These are phyloP conservation scores for Sorex araneus DNA, from an alignment of 2,113 vertebrate species.

Conservation along the genomic window DNA sequence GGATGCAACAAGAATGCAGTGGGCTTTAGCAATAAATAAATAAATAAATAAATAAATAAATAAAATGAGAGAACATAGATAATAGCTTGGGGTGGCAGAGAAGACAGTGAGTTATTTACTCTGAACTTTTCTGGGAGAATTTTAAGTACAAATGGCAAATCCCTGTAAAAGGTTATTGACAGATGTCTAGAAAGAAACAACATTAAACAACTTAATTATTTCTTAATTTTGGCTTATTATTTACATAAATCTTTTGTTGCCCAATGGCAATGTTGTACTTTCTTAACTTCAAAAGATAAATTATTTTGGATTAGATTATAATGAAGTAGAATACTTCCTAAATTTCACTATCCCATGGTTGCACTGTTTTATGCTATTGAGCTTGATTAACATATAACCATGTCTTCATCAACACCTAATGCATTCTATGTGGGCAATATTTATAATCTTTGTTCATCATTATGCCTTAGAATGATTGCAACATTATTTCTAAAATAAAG, in stretches of 20 bases:
- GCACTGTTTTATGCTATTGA: neutral
- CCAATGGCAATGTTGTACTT: neutral
- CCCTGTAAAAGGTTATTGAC: neutral
- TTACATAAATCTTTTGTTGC: constrained; percentile 7
- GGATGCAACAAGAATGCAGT: neutral
- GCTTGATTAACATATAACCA: neutral
- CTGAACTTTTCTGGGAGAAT: neutral
- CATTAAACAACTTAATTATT: neutral
- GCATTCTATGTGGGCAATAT: neutral
- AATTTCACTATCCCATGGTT: neutral
- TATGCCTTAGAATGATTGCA: neutral
- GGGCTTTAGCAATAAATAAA: neutral
- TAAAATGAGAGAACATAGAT: neutral
- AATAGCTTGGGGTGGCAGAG: neutral
- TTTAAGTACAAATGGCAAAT: neutral
- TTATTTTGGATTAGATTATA: neutral
- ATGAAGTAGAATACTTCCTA: neutral
- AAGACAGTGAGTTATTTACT: neutral
- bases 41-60: no score
- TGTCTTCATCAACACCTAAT: neutral
- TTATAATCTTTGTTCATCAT: neutral
- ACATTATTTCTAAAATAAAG: neutral
- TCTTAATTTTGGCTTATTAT: neutral
- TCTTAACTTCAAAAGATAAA: neutral
- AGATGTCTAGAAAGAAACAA: neutral